These are phyloP conservation scores for Drosophila hamatofila DNA, from an alignment of 2,888 invertebrate species.

Conservation along the genomic window DNA sequence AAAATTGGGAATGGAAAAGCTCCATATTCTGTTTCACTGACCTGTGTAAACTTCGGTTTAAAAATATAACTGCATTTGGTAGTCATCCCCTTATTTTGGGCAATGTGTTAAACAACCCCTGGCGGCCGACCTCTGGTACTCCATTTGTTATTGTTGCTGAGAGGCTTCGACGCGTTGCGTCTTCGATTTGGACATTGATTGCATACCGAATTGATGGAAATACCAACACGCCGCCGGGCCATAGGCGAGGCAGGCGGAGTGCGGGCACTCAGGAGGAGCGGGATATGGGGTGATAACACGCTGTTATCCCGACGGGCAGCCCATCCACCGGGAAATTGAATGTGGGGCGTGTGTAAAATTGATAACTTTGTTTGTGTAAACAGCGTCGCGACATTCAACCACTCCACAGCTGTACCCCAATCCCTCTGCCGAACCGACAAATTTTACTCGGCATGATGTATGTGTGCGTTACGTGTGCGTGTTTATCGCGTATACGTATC, in stretches of 20 bases:
- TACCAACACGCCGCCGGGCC: slow-evolving; percentile 39
- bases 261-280: neutral
- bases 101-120: slow-evolving; percentile 42
- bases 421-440: slow-evolving; percentile 49
- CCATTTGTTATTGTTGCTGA: slow-evolving; percentile 54
- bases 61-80: slow-evolving; percentile 16
- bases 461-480: slow-evolving; percentile 69
- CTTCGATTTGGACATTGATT: slow-evolving; percentile 82
- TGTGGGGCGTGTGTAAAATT: slow-evolving; percentile 76
- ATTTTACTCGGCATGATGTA: slow-evolving; percentile 68
- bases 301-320: slow-evolving; percentile 57
- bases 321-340: slow-evolving; percentile 64
- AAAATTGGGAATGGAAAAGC: neutral
- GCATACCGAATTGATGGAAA: slow-evolving; percentile 82
- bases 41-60: slow-evolving; percentile 16
- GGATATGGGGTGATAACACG: slow-evolving; percentile 43
- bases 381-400: slow-evolving; percentile 74
- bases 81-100: neutral
- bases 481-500: slow-evolving; percentile 73
- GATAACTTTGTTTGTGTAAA: slow-evolving; percentile 80
- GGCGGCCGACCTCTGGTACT: slow-evolving; percentile 32
- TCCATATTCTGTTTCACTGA: slow-evolving; percentile 8
- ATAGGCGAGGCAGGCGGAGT: neutral
- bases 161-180: slow-evolving; percentile 64
- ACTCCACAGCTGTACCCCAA: slow-evolving; percentile 1